Evolutionary conservation across 2,888 invertebrate genomes (phyloP), one percentile per base, ranked within the genome.

Genomic region (Eurois occulta): DNA sequence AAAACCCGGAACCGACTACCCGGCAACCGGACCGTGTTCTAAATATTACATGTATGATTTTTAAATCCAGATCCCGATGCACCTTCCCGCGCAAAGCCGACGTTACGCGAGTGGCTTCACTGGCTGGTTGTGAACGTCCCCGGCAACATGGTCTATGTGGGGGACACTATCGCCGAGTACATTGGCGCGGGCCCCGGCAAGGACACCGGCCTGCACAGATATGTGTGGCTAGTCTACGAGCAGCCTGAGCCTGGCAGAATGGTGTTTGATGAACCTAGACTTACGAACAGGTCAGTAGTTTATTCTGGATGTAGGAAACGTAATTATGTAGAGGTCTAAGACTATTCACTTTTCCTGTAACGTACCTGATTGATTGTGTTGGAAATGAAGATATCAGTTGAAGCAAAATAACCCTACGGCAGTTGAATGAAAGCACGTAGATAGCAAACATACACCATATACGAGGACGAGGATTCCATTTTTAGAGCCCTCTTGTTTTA

Each of bases 21-120:
- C n/a, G n/a, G n/a, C n/a, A n/a, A n/a, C n/a, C n/a, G n/a, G n/a
- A n/a, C n/a, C n/a, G n/a, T n/a, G n/a, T n/a, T n/a, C n/a, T n/a
- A n/a, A n/a, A n/a, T n/a, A n/a, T n/a, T n/a, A n/a, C n/a, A n/a
- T n/a, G n/a, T n/a, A n/a, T n/a, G n/a, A n/a, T n/a, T n/a, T n/a
- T 60, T 32, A 3, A 60, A 21, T 79, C 2, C 93, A 97, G 99
- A 99, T 96, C 99, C 99, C 0, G 99, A 99, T 97, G 99, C 99
- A 13, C 99, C 99, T 0, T 98, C 98, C 85, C 97, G 99, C 48
- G 92, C 97, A 32, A 97, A 98, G 11, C 99, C 99, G 0, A 98
- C 97, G 83, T 98, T 97, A 92, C 97, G 99, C 55, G 99, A 99
- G 94, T 99, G 98, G 98, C 98, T 98, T 91, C 99, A 99, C 94